Evolutionary conservation across 2,797 vertebrate genomes (phyloP).

Genomic region (Telmatherina bonti): DNA sequence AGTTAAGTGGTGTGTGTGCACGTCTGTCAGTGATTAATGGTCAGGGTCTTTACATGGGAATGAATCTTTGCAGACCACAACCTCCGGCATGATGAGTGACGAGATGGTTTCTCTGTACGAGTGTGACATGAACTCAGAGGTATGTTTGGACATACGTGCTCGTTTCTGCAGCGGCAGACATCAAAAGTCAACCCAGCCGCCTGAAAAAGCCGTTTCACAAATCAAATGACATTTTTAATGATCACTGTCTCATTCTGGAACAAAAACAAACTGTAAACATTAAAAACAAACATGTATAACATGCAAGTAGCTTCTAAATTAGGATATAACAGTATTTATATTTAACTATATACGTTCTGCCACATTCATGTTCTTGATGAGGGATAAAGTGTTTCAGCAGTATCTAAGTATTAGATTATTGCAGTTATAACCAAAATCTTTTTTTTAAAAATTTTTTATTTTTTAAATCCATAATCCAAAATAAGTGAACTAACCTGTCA

Average conservation of each 20-base stretch:
- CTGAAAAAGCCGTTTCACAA: neutral
- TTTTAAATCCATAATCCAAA: no score
- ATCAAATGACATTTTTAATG: neutral
- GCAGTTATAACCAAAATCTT: no score
- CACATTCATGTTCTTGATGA: no score
- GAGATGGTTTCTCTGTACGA: neutral
- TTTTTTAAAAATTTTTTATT: no score
- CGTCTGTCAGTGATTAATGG: conserved; percentile 16
- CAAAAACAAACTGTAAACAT: no score
- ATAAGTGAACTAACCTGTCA: no score
- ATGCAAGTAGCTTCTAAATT: neutral
- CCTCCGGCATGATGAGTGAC: conserved; percentile 19
- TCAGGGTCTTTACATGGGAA: conserved; percentile 30
- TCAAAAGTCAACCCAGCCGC: neutral
- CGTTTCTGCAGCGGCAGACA: neutral
- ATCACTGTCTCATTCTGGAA: no score
- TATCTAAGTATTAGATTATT: no score
- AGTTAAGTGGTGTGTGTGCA: neutral
- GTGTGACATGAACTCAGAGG: neutral
- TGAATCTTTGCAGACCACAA: conserved; percentile 21
- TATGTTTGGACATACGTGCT: neutral
- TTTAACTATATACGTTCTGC: neutral
- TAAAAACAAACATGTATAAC: no score
- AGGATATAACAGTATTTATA: neutral
- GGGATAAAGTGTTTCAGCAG: no score